These are phyloP conservation scores for Pachymerium ferrugineum DNA, from an alignment of 2,888 invertebrate species.

Conservation along the genomic window DNA sequence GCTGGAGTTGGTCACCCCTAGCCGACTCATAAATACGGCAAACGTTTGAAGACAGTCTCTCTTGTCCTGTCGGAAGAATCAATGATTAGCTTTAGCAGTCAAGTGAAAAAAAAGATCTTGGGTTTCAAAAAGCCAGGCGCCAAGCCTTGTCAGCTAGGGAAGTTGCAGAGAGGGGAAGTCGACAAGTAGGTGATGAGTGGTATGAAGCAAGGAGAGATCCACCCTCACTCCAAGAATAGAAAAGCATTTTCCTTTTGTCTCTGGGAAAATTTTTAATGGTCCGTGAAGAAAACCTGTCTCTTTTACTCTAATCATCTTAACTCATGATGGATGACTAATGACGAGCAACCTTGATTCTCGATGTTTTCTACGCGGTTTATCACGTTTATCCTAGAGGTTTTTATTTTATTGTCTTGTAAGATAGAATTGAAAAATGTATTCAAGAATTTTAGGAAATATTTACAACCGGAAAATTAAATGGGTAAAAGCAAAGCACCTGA, in stretches of 20 bases:
- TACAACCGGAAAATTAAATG: too few species aligned
- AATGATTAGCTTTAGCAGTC: conserved; percentile 19
- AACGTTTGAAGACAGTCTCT: neutral
- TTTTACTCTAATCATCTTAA: neutral
- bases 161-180: neutral
- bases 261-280: conserved; percentile 1
- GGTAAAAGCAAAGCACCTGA: too few species aligned
- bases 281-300: neutral
- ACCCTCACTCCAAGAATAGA: conserved; percentile 16
- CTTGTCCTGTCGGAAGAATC: neutral
- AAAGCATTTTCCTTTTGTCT: neutral
- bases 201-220: neutral
- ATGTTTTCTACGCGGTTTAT: neutral
- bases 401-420: too few species aligned
- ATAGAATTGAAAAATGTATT: too few species aligned
- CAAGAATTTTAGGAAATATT: too few species aligned
- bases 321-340: neutral
- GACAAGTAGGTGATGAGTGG: conserved; percentile 27
- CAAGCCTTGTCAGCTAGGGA: conserved; percentile 14
- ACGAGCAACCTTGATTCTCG: neutral
- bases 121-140: conserved; percentile 22
- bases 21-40: neutral
- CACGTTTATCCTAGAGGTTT: too few species aligned
- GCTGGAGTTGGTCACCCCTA: conserved; percentile 2
- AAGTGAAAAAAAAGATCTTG: conserved; percentile 1